Evolutionary conservation across 2,888 invertebrate species (phyloP).

Genomic region (Silvanus unidentatus): DNA sequence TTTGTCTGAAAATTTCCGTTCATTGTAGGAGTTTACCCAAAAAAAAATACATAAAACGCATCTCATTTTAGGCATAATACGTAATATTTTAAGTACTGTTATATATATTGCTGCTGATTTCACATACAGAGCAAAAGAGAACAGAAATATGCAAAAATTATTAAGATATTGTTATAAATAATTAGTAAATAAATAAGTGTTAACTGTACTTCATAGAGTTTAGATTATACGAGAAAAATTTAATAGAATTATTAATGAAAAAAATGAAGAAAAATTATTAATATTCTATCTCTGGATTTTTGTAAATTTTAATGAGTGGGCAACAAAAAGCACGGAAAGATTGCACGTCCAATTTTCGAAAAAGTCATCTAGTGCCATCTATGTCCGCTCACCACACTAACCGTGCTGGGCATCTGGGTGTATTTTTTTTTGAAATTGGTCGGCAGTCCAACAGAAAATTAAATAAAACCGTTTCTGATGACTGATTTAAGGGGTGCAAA

Average conservation of each 20-base stretch:
- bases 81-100: slow-evolving; percentile 37
- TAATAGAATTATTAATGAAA: slow-evolving; percentile 14
- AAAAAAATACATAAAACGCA: not conserved
- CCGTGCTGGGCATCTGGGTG: no score
- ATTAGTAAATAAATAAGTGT: slow-evolving; percentile 44
- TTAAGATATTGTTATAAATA: slow-evolving; percentile 45
- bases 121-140: slow-evolving; percentile 33
- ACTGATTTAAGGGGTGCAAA: no score
- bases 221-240: slow-evolving; percentile 39
- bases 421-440: no score
- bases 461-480: no score
- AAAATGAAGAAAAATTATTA: not conserved
- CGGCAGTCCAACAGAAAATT: no score
- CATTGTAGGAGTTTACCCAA: no score
- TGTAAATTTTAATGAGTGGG: no score
- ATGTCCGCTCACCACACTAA: no score
- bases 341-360: no score
- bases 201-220: slow-evolving; percentile 51
- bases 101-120: slow-evolving; percentile 34
- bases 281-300: no score
- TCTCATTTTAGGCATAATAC: not conserved
- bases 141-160: slow-evolving; percentile 33
- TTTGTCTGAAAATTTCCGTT: not conserved
- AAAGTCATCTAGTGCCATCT: no score
- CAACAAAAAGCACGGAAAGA: no score